A percentile compares a stretch with the other conserved stretches of the same genome.
These are phyloP conservation scores for Calephelis perditalis DNA, from an alignment of 2,888 invertebrate genomes.

Conservation along the genomic window DNA sequence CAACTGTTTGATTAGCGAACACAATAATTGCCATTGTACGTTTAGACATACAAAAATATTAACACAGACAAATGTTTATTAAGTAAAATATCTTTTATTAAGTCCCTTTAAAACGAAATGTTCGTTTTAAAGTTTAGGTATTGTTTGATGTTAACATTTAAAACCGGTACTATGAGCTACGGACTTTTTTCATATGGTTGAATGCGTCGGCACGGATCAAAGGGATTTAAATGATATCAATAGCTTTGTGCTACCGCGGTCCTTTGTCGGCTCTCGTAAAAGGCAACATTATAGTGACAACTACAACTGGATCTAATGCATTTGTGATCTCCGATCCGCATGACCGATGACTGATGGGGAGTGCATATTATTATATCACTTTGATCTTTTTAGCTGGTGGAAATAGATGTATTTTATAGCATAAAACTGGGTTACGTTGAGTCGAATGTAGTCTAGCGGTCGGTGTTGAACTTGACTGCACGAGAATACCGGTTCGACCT, in stretches of 20 bases:
- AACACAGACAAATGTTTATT: too few species aligned
- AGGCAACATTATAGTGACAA: conserved; percentile 47
- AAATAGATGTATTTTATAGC: too few species aligned
- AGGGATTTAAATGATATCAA: conserved; percentile 72
- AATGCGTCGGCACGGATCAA: conserved; percentile 52
- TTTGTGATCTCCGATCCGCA: conserved; percentile 7
- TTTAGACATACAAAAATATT: too few species aligned
- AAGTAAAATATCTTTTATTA: too few species aligned
- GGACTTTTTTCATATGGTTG: conserved; percentile 46
- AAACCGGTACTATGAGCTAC: conserved; percentile 10
- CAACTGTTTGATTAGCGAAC: too few species aligned
- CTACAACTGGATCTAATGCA: conserved; percentile 34
- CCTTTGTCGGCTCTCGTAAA: conserved; percentile 57
- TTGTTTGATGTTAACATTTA: conserved; percentile 7
- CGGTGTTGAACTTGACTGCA: too few species aligned
- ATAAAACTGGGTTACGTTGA: too few species aligned
- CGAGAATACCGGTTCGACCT: too few species aligned
- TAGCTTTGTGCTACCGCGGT: conserved; percentile 67
- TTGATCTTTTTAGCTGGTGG: too few species aligned
- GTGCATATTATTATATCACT: conserved; percentile 1
- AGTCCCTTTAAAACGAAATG: neutral
- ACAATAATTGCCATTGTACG: too few species aligned
- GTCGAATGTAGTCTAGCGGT: too few species aligned
- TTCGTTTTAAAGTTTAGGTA: neutral
- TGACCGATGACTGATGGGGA: neutral